Conservation (phyloP, 2,113 vertebrate species). For the Gambusia affinis region DNA sequence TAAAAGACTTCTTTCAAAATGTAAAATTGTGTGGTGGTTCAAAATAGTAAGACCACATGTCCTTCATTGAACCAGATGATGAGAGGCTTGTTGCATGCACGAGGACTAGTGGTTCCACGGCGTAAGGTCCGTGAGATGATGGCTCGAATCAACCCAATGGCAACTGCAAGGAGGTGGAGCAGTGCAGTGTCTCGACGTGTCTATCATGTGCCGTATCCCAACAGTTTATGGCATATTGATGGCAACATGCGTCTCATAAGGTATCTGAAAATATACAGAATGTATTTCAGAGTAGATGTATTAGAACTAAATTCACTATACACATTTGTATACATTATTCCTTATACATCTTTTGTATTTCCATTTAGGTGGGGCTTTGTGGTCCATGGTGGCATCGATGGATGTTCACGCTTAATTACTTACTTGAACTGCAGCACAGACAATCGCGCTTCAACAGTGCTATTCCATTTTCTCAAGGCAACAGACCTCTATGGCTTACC, state of each 20-base stretch:
- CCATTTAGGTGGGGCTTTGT: conserved; percentile 1
- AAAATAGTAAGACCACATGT: neutral
- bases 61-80: neutral
- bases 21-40: neutral
- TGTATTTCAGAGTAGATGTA: too few species aligned
- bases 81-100: neutral
- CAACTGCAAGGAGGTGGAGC: conserved; percentile 2
- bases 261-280: too few species aligned
- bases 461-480: neutral
- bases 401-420: neutral
- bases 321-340: too few species aligned
- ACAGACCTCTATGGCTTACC: neutral
- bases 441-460: neutral
- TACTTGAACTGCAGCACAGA: conserved; percentile 4
- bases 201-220: neutral
- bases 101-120: neutral
- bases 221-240: conserved; percentile 4
- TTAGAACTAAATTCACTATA: too few species aligned
- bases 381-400: conserved; percentile 2
- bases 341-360: neutral
- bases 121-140: neutral
- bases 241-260: conserved; percentile 3
- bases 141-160: neutral
- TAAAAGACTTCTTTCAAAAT: neutral
- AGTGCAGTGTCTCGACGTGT: neutral